Evolutionary conservation across 1,140 invertebrate genomes (phyloP).

Genomic region (Drosophila suzukii): DNA sequence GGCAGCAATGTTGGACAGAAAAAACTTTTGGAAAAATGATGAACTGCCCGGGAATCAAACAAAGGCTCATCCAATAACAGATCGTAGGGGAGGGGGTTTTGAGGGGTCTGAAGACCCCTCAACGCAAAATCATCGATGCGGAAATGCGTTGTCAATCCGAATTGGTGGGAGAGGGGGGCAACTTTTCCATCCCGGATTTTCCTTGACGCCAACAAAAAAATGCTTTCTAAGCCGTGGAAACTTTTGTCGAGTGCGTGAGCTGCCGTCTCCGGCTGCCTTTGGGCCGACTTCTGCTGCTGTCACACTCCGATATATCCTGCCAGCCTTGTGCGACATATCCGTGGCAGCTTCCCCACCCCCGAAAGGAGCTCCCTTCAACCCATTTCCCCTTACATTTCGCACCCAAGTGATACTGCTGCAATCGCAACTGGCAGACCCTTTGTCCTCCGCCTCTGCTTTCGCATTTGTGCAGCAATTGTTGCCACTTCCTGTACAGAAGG

Average conservation of each 20-base stretch:
- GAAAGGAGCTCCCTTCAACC: not conserved
- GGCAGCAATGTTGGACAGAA: constrained; percentile 4
- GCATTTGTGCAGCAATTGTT: constrained; percentile 61
- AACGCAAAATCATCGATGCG: constrained; percentile 55
- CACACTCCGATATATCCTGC: constrained; percentile 75
- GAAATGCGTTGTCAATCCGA: constrained; percentile 78
- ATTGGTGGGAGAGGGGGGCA: constrained; percentile 39
- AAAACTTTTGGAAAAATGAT: constrained; percentile 37
- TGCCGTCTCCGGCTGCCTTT: constrained; percentile 27
- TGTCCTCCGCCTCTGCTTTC: constrained; percentile 45
- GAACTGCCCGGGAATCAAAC: constrained; percentile 33
- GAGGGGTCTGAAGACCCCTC: constrained; percentile 19
- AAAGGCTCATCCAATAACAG: constrained; percentile 7
- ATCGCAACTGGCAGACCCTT: constrained; percentile 53
- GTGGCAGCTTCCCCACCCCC: constrained; percentile 35
- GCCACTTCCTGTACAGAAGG: constrained; percentile 45
- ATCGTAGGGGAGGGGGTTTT: not conserved
- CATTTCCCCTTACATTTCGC: not conserved
- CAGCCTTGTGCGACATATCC: constrained; percentile 65
- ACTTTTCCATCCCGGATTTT: not conserved
- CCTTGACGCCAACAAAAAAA: constrained; percentile 8
- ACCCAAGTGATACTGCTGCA: constrained; percentile 2
- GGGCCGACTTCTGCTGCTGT: constrained; percentile 54
- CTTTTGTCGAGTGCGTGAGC: constrained; percentile 62
- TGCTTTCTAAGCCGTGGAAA: constrained; percentile 51